Evolutionary conservation across 1,140 invertebrate species (phyloP), one percentile per base, ranked within the genome.

Genomic region (Apis dorsata): DNA sequence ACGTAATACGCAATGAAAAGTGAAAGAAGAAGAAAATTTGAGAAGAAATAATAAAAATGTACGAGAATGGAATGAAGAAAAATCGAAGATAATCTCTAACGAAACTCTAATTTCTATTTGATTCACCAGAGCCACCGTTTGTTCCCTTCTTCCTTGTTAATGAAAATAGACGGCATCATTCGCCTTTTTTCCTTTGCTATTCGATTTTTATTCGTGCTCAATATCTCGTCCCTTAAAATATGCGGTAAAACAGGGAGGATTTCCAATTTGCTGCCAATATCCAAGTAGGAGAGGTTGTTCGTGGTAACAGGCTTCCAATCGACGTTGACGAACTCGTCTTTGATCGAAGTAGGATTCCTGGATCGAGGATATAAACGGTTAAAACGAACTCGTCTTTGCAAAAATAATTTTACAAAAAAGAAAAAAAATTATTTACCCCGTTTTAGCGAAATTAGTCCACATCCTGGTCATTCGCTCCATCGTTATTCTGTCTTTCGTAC

Each of bases 381-480:
- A 44, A 34, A 0, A 34, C 34, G 34, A 24, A 62, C n/a, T 24
- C 24, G 0, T 24, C 24, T 24, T 24, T 24, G 24, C 24, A 24
- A 24, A 24, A 24, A 24, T 24, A 24, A 44, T 44, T 44, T 44
- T 34, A 2, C 34, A 34, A 34, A 44, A 7, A 44, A 44, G 24
- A 44, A 7, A 0, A 7, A 44, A 44, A 7, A 44, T 44, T 7
- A 66, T 57, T 17, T 83, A 90, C 90, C 89, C 88, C 17, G 75
- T 84, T 81, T 60, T 88, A 15, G 89, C 90, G 55, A 90, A 90
- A 70, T 90, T 70, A 0, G 89, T 86, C 90, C 90, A 90, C 79
- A 90, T 70, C 13, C 75, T 75, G 4, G 90, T 90, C 53, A 94
- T 86, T 63, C 86, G 82, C 76, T 92, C 77, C 9, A 85, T 84